Evolutionary conservation across 2,888 invertebrate genomes (phyloP), one percentile per base, ranked within the genome.

Genomic region (Bedellia somnulentella): DNA sequence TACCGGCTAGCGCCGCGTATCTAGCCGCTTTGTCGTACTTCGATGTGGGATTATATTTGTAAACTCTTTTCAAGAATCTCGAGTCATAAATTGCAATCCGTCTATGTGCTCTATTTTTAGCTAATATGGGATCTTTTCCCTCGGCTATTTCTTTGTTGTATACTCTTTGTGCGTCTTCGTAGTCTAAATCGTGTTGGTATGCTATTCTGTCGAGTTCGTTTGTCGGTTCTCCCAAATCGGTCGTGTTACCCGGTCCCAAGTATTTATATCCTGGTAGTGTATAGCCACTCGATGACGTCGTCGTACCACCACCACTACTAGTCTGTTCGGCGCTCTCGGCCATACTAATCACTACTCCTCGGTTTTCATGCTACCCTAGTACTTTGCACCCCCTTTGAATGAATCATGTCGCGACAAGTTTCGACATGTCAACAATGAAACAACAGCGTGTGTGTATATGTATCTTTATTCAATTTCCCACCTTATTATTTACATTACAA

Each of bases 181-280:
- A 27, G n/a, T n/a, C 6, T 17, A 21, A 5, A 21, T 28, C 28
- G 28, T 28, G 28, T 21, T 18, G 5, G 5, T 28, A 6, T 28
- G 28, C 28, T 8, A 18, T 18, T 5, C 5, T 17, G 28, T 17
- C n/a, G n/a, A 21, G 18, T 28, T 15, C 27, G n/a, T n/a, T n/a
- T n/a, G n/a, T n/a, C n/a, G n/a, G n/a, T n/a, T n/a, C n/a, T n/a
- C n/a, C n/a, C n/a, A n/a, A n/a, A n/a, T n/a, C n/a, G n/a, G n/a
- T n/a, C n/a, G n/a, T n/a, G n/a, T n/a, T n/a, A n/a, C n/a, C 27
- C 17, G 27, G 27, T 27, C 16, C 27, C 5, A 27, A 12, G 4
- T 27, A 27, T 3, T 27, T 27, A 15, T 27, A 27, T 3, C 27
- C 27, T 10, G 27, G 27, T 27, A 27, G 17, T 6, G 27, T 27